These are phyloP conservation scores for Gephyroberyx darwinii DNA, from an alignment of 2,797 vertebrate species.

Conservation along the genomic window DNA sequence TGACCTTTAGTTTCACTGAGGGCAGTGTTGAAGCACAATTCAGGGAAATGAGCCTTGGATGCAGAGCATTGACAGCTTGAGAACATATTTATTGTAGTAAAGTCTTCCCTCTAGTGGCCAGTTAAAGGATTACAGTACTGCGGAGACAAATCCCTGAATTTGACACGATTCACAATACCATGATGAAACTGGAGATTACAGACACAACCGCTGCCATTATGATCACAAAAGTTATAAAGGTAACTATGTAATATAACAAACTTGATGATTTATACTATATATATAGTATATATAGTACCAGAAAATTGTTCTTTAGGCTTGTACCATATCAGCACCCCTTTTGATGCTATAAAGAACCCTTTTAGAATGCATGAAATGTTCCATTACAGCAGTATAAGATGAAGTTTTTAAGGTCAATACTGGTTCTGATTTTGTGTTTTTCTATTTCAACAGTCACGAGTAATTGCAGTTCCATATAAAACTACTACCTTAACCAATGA, in stretches of 20 bases:
- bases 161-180: not conserved
- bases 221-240: no score
- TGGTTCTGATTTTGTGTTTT: no score
- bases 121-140: slow-evolving; percentile 10
- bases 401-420: no score
- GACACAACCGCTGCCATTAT: no score
- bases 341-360: not conserved
- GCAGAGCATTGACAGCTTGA: not conserved
- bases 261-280: no score
- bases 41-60: not conserved
- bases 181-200: no score
- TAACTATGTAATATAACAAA: no score
- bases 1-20: not conserved
- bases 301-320: not conserved
- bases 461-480: no score
- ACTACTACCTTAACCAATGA: no score
- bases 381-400: no score
- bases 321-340: not conserved
- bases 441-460: no score
- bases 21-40: not conserved
- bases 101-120: slow-evolving; percentile 46
- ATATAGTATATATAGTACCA: not conserved
- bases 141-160: not conserved
- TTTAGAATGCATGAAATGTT: not conserved
- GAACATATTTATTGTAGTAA: slow-evolving; percentile 1